Evolutionary conservation across 2,797 vertebrate genomes (phyloP), one percentile per base, ranked within the genome.

Genomic region (Menidia menidia): DNA sequence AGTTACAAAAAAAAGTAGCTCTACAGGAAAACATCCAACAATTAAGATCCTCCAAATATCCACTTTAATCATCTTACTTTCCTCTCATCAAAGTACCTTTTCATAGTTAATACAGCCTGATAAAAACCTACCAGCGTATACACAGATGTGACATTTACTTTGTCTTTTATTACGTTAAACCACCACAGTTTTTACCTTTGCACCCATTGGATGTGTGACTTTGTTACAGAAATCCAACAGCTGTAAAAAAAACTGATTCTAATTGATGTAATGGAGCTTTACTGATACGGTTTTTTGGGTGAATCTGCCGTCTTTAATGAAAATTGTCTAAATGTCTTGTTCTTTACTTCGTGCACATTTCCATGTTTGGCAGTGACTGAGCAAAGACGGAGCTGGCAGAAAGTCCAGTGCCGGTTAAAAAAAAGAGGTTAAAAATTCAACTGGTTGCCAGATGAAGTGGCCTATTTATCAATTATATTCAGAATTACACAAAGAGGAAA

Each of bases 341-440:
- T 54, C 19, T 39, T 57, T 47, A 6, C 33, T 48, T 55, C 9
- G 12, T 11, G 18, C 35, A 60, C 18, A 62, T 70, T 60, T 71
- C 64, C 47, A 61, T 41, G 18, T 73, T 78, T 85, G 75, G 68
- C 67, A 82, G 53, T 2, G 25, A 32, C 0, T 18, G 30, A 57
- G 60, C 35, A 10, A 19, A 45, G 53, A 33, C 0, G 43, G 4
- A 68, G 68, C 42, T 41, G 51, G 45, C 43, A 15, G 64, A 63
- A 19, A 48, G 30, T 63, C 68, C 65, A 58, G 50, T 41, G 4
- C 60, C 71, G 73, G 63, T 41, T 10, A 52, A 1, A 25, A 1
- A 25, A 25, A 25, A 47, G 75, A 84, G 72, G 72, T 82, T 70
- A 51, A 69, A 77, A 66, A 78, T 39, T 51, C 53, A 9, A n/a